phyloP scores from a whole-genome alignment of 2,113 vertebrate genomes.

The Oreochromis tanganicae region DNA sequence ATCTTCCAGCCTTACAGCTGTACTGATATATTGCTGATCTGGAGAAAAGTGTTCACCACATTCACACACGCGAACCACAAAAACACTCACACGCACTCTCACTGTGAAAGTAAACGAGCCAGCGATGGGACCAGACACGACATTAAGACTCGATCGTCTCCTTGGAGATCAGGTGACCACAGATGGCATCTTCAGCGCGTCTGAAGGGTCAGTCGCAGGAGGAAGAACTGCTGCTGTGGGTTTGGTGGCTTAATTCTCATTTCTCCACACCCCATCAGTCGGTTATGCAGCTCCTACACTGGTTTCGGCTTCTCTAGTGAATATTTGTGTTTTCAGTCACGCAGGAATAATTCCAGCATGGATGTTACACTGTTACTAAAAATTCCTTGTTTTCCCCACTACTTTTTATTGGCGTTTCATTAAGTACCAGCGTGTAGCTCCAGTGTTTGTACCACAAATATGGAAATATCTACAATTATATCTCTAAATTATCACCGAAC shows the following conservation, averaged over 20 bases:
- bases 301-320: not conserved
- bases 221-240: not conserved
- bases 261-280: not conserved
- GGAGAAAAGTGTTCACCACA: constrained; percentile 28
- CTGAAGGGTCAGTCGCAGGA: not conserved
- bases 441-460: not conserved
- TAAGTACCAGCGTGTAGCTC: not conserved
- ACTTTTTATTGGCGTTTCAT: not conserved
- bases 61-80: not conserved
- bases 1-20: constrained; percentile 24
- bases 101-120: not conserved
- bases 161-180: not conserved
- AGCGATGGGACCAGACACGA: not conserved
- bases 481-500: not conserved
- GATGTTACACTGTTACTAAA: not conserved
- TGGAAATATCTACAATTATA: not conserved
- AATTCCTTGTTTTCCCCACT: not conserved
- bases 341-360: not conserved
- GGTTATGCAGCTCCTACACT: not conserved
- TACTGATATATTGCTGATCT: constrained; percentile 61
- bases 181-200: not conserved
- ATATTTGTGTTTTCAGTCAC: not conserved
- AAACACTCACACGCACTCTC: not conserved
- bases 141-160: not conserved
- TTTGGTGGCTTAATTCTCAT: not conserved